phyloP scores from a whole-genome alignment of 2,888 invertebrate species.

The Unio delphinus region DNA sequence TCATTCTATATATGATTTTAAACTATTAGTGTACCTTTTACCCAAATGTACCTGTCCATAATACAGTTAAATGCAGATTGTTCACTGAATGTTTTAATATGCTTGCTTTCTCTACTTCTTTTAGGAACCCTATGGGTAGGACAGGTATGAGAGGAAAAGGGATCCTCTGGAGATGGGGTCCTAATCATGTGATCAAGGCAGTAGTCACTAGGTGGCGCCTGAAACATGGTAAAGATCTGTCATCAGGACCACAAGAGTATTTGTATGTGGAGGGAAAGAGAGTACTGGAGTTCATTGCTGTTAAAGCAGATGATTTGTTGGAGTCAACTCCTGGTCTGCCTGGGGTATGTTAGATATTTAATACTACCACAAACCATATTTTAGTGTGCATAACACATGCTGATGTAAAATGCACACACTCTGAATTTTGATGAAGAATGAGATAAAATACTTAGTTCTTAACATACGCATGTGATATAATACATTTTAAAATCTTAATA shows the following conservation, averaged over 20 bases:
- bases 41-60: too few species aligned
- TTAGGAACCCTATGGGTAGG: constrained; percentile 69
- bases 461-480: too few species aligned
- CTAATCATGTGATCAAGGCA: constrained; percentile 69
- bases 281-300: constrained; percentile 60
- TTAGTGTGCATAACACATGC: too few species aligned
- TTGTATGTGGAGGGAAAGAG: constrained; percentile 58
- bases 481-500: too few species aligned
- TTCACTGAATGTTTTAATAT: neutral
- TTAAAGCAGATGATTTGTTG: constrained; percentile 38
- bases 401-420: too few species aligned
- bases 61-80: neutral
- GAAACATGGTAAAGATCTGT: constrained; percentile 44
- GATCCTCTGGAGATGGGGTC: constrained; percentile 70
- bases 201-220: constrained; percentile 68
- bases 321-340: constrained; percentile 53
- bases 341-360: constrained; percentile 44
- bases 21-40: neutral
- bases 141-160: constrained; percentile 70
- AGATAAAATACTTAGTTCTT: too few species aligned
- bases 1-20: neutral
- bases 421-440: too few species aligned
- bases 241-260: constrained; percentile 28
- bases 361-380: too few species aligned
- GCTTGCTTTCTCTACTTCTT: constrained; percentile 5